These are phyloP conservation scores for Drosophila tripunctata DNA, from an alignment of 2,888 invertebrate genomes.

Conservation along the genomic window DNA sequence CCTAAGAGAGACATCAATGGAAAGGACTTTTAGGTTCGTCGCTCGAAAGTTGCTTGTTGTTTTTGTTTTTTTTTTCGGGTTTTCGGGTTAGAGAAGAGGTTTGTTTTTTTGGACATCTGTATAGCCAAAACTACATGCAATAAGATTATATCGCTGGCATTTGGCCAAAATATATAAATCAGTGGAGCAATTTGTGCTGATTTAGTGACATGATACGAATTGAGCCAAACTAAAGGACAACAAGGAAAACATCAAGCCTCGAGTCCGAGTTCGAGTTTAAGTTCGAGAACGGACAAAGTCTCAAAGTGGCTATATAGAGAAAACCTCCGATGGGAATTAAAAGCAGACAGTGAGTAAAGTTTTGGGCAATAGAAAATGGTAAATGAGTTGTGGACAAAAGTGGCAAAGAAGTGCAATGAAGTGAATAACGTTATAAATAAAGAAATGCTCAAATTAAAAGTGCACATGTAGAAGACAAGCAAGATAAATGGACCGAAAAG, in stretches of 20 bases:
- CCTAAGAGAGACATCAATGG: slow-evolving; percentile 44
- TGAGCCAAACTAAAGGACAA: slow-evolving; percentile 46
- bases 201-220: slow-evolving; percentile 74
- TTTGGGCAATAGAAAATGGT: background rate
- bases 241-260: slow-evolving; percentile 19
- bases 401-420: slow-evolving; percentile 53
- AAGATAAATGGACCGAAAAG: slow-evolving; percentile 48
- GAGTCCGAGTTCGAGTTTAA: slow-evolving; percentile 1
- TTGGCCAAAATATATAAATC: slow-evolving; percentile 76
- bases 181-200: slow-evolving; percentile 77
- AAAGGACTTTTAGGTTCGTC: slow-evolving; percentile 5
- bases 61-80: too few species aligned
- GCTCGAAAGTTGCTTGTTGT: background rate
- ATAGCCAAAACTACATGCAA: slow-evolving; percentile 58
- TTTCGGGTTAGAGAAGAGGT: background rate
- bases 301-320: slow-evolving; percentile 24
- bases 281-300: slow-evolving; percentile 40
- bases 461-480: slow-evolving; percentile 35
- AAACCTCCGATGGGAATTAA: slow-evolving; percentile 2
- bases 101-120: slow-evolving; percentile 15
- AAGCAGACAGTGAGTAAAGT: slow-evolving; percentile 16
- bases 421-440: slow-evolving; percentile 71
- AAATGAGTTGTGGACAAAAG: slow-evolving; percentile 1
- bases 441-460: slow-evolving; percentile 68
- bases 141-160: slow-evolving; percentile 70